Conservation (phyloP, 2,797 vertebrate species). For the Capromys pilorides region DNA sequence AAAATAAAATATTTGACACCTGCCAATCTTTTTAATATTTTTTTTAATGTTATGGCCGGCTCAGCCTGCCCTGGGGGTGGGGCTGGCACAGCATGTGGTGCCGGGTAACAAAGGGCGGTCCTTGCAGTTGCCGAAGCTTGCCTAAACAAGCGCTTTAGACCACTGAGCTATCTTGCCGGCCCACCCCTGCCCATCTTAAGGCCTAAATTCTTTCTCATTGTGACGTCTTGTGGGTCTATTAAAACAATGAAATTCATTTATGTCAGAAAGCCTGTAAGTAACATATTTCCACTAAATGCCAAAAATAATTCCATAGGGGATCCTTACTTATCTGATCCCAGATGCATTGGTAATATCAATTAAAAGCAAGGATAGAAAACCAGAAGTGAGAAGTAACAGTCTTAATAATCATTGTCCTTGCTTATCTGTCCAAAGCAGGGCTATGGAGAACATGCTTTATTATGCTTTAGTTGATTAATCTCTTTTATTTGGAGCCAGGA, state of each 20-base stretch:
- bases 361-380: slow-evolving; percentile 45
- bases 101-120: too few relatives aligned
- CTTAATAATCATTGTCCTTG: neutral
- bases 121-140: too few relatives aligned
- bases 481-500: slow-evolving; percentile 36
- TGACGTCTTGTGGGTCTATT: neutral
- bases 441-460: neutral
- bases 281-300: neutral
- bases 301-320: slow-evolving; percentile 49
- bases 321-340: slow-evolving; percentile 57
- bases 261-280: neutral
- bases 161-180: too few relatives aligned
- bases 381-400: neutral
- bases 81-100: too few relatives aligned
- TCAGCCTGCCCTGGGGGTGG: too few relatives aligned
- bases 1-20: neutral
- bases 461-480: slow-evolving; percentile 25
- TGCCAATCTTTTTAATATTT: too few relatives aligned
- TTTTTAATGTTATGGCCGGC: too few relatives aligned
- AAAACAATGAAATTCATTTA: slow-evolving; percentile 15
- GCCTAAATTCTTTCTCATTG: neutral
- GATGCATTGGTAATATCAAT: slow-evolving; percentile 46
- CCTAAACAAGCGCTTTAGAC: too few relatives aligned
- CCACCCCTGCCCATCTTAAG: neutral
- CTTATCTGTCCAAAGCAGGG: slow-evolving; percentile 18